Evolutionary conservation across 2,113 vertebrate genomes (phyloP), one percentile per base, ranked within the genome.

Genomic region (Myocastor coypus): DNA sequence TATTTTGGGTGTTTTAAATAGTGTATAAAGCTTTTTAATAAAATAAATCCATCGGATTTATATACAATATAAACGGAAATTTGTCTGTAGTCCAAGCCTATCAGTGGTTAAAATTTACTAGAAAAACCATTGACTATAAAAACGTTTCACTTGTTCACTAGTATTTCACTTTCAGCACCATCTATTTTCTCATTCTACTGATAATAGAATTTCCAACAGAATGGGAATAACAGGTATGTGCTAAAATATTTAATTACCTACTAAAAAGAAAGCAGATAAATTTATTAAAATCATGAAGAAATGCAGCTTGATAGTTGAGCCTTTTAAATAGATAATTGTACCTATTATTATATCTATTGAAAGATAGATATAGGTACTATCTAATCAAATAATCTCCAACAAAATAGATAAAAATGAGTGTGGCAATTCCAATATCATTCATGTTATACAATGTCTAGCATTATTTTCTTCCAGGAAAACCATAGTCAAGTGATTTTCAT

Each of bases 211-310:
- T 34, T 26, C 6, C 16, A 42, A 63, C 9, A 7, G 20, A 71
- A 57, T 85, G n/a, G 83, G 11, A 17, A 89, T 69, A 88, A 24
- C 20, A 91, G 3, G 2, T 20, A 37, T 89, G 55, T 69, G 20
- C 12, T 68, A 52, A 64, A 55, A 92, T 94, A 30, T 52, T 84
- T 84, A 57, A 73, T 85, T 32, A 61, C 6, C 57, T 16, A 5
- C 17, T 63, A 91, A 80, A 73, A 30, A 80, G 42, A 75, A 20
- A 16, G 10, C 3, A 78, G 14, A 10, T 1, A 78, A 30, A 78
- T 17, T 61, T 63, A 88, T 57, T 96, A 26, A 92, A 87, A 89
- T 50, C 5, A 66, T 71, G 64, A 88, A 34, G 20, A 94, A 22
- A 75, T 75, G 34, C 46, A 37, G 17, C 50, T 86, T 8, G 28